Conservation (phyloP, 1,140 invertebrate species). For the Rhyzopertha dominica region DNA sequence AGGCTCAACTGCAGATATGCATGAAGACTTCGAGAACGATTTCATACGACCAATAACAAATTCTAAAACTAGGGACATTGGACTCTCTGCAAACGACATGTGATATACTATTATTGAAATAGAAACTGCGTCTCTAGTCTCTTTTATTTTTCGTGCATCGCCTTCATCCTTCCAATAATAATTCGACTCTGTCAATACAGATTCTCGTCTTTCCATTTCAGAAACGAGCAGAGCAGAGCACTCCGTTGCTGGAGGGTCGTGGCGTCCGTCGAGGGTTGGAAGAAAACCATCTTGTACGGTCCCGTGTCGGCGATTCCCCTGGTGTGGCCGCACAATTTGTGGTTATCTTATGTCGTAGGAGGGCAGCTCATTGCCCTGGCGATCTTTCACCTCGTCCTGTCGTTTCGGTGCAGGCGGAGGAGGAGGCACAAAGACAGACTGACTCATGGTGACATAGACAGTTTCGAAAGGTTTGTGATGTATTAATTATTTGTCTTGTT, state of each 20-base stretch:
- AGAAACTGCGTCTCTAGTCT: too few species aligned
- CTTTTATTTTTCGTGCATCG: too few species aligned
- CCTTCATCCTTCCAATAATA: too few species aligned
- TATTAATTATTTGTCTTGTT: not conserved
- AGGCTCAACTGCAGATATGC: too few species aligned
- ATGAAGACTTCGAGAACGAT: too few species aligned
- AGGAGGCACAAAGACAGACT: slow-evolving; percentile 29
- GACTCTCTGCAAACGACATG: too few species aligned
- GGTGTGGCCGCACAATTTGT: slow-evolving; percentile 38
- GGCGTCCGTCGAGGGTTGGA: slow-evolving; percentile 37
- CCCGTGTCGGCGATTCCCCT: slow-evolving; percentile 35
- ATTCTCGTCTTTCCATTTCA: too few species aligned
- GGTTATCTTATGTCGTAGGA: slow-evolving; percentile 40
- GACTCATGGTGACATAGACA: slow-evolving; percentile 36
- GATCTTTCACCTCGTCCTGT: slow-evolving; percentile 33
- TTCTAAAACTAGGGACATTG: too few species aligned
- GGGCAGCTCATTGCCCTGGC: slow-evolving; percentile 36
- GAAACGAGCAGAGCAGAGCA: slow-evolving; percentile 32
- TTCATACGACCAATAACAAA: too few species aligned
- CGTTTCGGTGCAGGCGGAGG: slow-evolving; percentile 26
- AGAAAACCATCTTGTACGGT: slow-evolving; percentile 38
- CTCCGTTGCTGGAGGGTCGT: slow-evolving; percentile 35
- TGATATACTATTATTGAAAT: too few species aligned
- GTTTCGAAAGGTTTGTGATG: slow-evolving; percentile 38
- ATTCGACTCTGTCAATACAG: too few species aligned